These are phyloP conservation scores for Ophion ventricosus DNA, from an alignment of 2,888 invertebrate species.

Conservation along the genomic window DNA sequence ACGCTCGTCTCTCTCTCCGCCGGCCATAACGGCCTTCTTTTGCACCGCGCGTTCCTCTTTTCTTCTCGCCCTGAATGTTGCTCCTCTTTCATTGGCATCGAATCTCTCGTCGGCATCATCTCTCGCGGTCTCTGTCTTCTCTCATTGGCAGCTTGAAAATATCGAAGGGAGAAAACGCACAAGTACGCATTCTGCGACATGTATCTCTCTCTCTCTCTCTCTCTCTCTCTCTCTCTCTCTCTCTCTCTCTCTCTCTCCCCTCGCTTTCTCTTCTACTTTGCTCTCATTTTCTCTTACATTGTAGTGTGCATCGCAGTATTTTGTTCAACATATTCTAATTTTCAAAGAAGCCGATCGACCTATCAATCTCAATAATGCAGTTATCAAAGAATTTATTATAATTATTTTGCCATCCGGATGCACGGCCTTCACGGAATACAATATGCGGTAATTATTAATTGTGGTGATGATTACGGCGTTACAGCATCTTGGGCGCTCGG, in stretches of 20 bases:
- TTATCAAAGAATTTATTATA: too few relatives aligned
- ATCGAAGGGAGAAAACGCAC: conserved; percentile 33
- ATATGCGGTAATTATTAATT: too few relatives aligned
- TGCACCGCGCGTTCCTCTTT: conserved; percentile 46
- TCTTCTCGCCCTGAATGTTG: conserved; percentile 57
- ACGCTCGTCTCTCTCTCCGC: conserved; percentile 30
- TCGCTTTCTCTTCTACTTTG: neutral
- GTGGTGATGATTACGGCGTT: too few relatives aligned
- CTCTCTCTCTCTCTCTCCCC: neutral
- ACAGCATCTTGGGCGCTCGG: too few relatives aligned
- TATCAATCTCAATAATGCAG: too few relatives aligned
- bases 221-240: conserved; percentile 23
- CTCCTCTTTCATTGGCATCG: conserved; percentile 58
- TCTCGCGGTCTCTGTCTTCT: conserved; percentile 28
- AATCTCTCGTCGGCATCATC: conserved; percentile 41
- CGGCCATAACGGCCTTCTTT: conserved; percentile 62
- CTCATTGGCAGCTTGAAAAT: conserved; percentile 53
- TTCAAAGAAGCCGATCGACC: neutral
- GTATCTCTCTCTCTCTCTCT: conserved; percentile 45
- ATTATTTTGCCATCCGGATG: too few relatives aligned
- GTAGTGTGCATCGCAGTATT: neutral
- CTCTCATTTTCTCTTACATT: neutral
- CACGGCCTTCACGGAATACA: too few relatives aligned
- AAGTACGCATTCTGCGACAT: conserved; percentile 52
- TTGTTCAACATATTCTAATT: neutral